Base-by-base conservation (phyloP, 1,140 invertebrate genomes). In the Mamestra configurata region DNA sequence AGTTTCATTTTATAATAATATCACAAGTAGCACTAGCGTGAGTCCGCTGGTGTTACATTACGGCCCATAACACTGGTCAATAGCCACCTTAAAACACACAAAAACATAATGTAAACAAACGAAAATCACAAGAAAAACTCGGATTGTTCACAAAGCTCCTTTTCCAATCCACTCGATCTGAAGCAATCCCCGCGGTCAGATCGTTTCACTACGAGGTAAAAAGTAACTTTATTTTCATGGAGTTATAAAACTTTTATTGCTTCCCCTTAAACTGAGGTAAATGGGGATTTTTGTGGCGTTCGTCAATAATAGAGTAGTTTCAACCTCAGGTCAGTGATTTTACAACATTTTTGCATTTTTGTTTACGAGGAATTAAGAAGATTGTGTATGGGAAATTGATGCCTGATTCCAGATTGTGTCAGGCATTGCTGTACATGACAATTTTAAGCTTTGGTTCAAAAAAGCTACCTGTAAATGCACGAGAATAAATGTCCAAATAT, bases 111-210 rank as follows among this genome's bases (percentile, higher is more conserved):
- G 15, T 20, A 66, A 40, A 13, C 15, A 40, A 66, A 40, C 0
- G 35, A 66, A 40, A 35, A 40, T 7, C 37, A 1, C 13, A n/a
- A 40, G 8, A 40, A 35, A 35, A 18, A 6, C 5, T 37, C 6
- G 1, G 31, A 7, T 37, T 37, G 31, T 10, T 64, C 59, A 37
- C 31, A n/a, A 31, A 64, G 59, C 59, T 37, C 37, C 31, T 64
- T 64, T 57, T 64, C 59, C 31, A 64, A 37, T 64, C 31, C 59
- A 64, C 31, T 64, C 31, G n/a, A 64, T 64, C 31, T 64, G 11
- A 8, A 35, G 0, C 53, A 64, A 10, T 64, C 59, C 59, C 59
- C 37, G 59, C 35, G 59, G 59, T 37, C 59, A 64, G n/a, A 64
- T 64, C 27, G 59, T 13, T 64, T 64, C 59, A 4, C 15, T 37